phyloP scores from a whole-genome alignment of 2,113 vertebrate genomes.

The Sorex fumeus region DNA sequence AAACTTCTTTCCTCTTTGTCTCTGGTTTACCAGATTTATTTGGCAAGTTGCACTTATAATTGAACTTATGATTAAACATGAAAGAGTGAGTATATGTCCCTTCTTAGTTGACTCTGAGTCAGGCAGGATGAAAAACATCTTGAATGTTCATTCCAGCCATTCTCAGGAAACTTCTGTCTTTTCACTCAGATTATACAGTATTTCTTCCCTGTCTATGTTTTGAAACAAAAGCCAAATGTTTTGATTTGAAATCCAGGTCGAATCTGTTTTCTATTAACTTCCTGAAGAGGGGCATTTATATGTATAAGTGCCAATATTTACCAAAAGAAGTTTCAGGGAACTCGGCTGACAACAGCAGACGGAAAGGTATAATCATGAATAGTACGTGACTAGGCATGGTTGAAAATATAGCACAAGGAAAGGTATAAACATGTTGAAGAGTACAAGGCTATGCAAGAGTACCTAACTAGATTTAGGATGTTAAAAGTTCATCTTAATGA shows the following conservation, averaged over 20 bases:
- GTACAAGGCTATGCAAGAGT: too few species aligned
- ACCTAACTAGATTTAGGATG: neutral
- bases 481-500: neutral
- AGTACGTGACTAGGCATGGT: neutral
- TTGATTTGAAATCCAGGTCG: slow-evolving; percentile 49
- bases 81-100: neutral
- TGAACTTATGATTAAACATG: neutral
- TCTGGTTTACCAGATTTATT: neutral
- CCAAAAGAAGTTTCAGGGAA: slow-evolving; percentile 40
- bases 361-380: neutral
- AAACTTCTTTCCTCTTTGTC: neutral
- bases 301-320: slow-evolving; percentile 42
- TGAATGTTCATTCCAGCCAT: neutral
- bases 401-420: too few species aligned
- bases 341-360: neutral
- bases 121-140: neutral
- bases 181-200: neutral
- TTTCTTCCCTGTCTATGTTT: slow-evolving; percentile 11
- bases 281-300: neutral
- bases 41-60: slow-evolving; percentile 4
- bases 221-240: slow-evolving; percentile 45
- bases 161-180: neutral
- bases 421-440: too few species aligned
- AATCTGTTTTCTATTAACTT: slow-evolving; percentile 58
- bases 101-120: neutral